Conservation (phyloP, 2,113 vertebrate species). For the Lichenostomus cassidix region DNA sequence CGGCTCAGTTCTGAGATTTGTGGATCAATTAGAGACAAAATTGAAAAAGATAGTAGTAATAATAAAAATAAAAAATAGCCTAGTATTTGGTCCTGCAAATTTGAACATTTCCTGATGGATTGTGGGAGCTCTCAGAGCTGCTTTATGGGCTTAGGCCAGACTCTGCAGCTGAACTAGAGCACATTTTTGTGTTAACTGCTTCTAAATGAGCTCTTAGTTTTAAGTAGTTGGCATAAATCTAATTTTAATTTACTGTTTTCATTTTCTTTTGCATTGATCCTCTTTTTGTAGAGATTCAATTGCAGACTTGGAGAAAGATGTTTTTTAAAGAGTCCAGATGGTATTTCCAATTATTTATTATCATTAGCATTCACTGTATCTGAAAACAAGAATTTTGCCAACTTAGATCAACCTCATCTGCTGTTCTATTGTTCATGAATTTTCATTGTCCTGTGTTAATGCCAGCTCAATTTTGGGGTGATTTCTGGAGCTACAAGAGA, state of each 20-base stretch:
- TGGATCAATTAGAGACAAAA: not conserved
- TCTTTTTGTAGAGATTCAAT: conserved; percentile 32
- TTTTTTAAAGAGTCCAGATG: conserved; percentile 53
- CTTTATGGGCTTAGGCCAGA: conserved; percentile 12
- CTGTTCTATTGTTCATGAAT: conserved; percentile 2
- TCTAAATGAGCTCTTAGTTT: conserved; percentile 56
- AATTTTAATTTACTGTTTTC: conserved; percentile 53
- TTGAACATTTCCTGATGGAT: not conserved
- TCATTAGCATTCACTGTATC: conserved; percentile 37
- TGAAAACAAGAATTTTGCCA: conserved; percentile 55
- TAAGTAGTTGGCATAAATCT: conserved; percentile 57
- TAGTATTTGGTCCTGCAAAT: not conserved
- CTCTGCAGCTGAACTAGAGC: not conserved
- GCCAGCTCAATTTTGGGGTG: not conserved
- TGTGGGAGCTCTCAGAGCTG: not conserved
- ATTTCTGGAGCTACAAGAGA: not conserved
- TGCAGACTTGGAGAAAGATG: conserved; percentile 39
- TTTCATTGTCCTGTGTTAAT: not conserved
- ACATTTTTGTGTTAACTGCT: conserved; percentile 54
- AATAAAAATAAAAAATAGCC: conserved; percentile 5
- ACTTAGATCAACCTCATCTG: conserved; percentile 40
- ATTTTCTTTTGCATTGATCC: conserved; percentile 50
- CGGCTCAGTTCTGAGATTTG: not conserved
- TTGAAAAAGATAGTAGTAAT: not conserved
- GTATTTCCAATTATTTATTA: conserved; percentile 60